Conservation (phyloP, 2,888 invertebrate genomes). For the Anagyrus pseudococci region DNA sequence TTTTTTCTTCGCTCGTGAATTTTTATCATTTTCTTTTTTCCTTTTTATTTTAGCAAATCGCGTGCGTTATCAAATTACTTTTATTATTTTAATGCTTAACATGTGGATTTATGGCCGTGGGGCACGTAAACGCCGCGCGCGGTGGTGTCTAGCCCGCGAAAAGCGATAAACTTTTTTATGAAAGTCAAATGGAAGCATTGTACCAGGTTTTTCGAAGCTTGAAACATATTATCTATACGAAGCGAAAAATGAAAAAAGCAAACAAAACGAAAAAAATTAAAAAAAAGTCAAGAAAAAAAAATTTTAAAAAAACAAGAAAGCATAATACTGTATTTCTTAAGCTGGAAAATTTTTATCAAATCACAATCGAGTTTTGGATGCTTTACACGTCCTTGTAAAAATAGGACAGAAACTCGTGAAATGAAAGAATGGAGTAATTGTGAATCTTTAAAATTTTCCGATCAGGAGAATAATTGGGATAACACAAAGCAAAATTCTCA, state of each 20-base stretch:
- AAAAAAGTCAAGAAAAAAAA: too few relatives aligned
- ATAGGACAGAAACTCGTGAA: conserved; percentile 6
- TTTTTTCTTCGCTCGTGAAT: conserved; percentile 30
- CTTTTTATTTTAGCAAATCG: neutral
- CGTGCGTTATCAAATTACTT: neutral
- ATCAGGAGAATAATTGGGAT: conserved; percentile 24
- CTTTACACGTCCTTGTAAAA: conserved; percentile 9
- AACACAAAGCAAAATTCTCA: conserved; percentile 40
- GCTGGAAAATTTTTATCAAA: neutral
- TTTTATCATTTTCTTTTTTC: conserved; percentile 4
- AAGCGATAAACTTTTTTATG: conserved; percentile 28
- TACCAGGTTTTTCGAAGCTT: conserved; percentile 33
- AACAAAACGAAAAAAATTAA: conserved; percentile 19
- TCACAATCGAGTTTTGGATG: conserved; percentile 14
- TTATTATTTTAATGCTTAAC: conserved; percentile 24
- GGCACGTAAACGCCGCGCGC: conserved; percentile 1
- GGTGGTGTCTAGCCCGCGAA: conserved; percentile 17
- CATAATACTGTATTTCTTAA: too few relatives aligned
- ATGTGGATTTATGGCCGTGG: conserved; percentile 1
- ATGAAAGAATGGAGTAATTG: conserved; percentile 21
- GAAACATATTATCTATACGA: too few relatives aligned
- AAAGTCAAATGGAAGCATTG: conserved; percentile 36
- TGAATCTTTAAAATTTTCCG: conserved; percentile 28
- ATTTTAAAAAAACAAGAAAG: too few relatives aligned
- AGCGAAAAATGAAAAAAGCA: too few relatives aligned